Evolutionary conservation across 2,888 invertebrate species (phyloP), one percentile per base, ranked within the genome.

Genomic region (Morpho deidamia): DNA sequence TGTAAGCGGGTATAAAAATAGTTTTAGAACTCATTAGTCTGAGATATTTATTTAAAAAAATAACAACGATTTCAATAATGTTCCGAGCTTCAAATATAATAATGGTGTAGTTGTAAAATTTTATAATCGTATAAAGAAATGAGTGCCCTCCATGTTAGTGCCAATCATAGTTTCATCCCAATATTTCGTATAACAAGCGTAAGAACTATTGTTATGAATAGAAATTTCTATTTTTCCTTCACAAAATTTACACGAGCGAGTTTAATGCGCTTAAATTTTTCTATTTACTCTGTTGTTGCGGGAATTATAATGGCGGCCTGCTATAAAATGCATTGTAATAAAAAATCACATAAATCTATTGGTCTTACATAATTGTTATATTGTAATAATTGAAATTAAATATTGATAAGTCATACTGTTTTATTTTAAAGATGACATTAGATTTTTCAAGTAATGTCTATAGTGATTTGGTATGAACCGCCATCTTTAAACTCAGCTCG

Each of bases 61-160:
- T 12, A 50, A 51, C 60, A 66, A 71, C 67, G 67, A 70, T 64
- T 65, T 63, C 65, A 66, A 66, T 65, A 67, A 65, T 49, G 43
- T 65, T 63, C 59, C 51, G 68, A 69, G 69, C 70, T 70, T 69
- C 59, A 50, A 55, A 62, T 62, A 57, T 59, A 59, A 51, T 59
- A 61, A 59, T 41, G 44, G 56, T 53, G 53, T 67, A 69, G 62
- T 59, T 63, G 23, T 61, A 52, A 59, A 56, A 52, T 59, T 51
- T 50, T 57, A 58, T 56, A 65, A 62, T 59, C 59, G 60, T 66
- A 47, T 64, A 67, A 66, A 56, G 62, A 69, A 77, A 75, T 74
- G 70, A 74, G 66, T 70, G 74, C 86, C 86, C 84, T 86, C 85
- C 86, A 86, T 74, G 56, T 65, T 85, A 86, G 86, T 86, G 86